phyloP scores from a whole-genome alignment of 2,888 invertebrate genomes.

The Sarcophaga rosellei region DNA sequence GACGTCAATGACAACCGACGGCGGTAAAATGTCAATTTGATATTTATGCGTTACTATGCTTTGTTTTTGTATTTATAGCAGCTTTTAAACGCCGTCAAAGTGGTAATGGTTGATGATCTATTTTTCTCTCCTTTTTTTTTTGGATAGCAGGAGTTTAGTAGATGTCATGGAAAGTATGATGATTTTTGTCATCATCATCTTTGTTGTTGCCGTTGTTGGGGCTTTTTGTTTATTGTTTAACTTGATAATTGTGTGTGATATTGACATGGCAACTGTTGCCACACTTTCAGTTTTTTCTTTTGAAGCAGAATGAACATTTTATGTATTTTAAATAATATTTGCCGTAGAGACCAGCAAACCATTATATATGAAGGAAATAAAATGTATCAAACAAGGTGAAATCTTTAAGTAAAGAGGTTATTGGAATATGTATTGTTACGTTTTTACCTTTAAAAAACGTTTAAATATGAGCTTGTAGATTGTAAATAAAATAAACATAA shows the following conservation, averaged over 20 bases:
- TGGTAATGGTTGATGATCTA: neutral
- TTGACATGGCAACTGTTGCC: constrained; percentile 66
- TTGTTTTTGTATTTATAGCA: neutral
- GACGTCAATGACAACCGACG: constrained; percentile 63
- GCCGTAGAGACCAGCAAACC: constrained; percentile 34
- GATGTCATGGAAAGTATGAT: constrained; percentile 28
- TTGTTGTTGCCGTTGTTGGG: constrained; percentile 15
- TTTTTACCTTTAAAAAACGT: no score
- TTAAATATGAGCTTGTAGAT: no score
- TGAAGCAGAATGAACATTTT: neutral
- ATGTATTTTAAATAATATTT: constrained; percentile 47
- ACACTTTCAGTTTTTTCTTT: constrained; percentile 8
- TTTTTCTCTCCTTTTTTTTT: neutral
- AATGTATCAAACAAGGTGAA: no score
- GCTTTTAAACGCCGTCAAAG: neutral
- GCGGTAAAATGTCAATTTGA: constrained; percentile 52
- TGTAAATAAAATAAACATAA: no score
- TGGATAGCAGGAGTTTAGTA: neutral
- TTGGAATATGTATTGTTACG: no score
- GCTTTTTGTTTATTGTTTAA: constrained; percentile 47
- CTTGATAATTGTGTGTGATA: constrained; percentile 64
- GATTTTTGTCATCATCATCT: constrained; percentile 13
- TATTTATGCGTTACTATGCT: constrained; percentile 27
- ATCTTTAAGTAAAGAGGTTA: no score
- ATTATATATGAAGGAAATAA: neutral